Conservation (phyloP, 2,797 vertebrate genomes). For the Saxicola maurus region DNA sequence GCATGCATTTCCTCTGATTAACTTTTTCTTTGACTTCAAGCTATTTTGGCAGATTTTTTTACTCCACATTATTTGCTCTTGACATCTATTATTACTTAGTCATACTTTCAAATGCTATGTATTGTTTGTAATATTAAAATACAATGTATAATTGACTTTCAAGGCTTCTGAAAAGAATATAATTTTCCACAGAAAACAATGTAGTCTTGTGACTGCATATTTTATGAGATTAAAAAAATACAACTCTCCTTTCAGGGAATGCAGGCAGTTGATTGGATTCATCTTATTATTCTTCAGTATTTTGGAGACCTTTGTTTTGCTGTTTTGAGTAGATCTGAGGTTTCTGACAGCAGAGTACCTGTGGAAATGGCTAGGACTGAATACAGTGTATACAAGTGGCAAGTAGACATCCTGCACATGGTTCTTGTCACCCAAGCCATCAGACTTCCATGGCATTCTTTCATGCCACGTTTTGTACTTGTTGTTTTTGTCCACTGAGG, state of each 20-base stretch:
- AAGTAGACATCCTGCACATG: rapidly evolving
- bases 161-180: neutral
- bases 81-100: neutral
- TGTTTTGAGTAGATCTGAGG: neutral
- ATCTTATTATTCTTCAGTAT: neutral
- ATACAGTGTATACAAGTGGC: neutral
- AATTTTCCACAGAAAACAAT: neutral
- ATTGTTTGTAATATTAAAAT: neutral
- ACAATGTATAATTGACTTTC: neutral
- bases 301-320: neutral
- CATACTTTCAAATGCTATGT: neutral
- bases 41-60: neutral
- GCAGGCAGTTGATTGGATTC: neutral
- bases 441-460: neutral
- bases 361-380: neutral
- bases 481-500: neutral
- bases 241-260: neutral
- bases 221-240: neutral
- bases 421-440: neutral
- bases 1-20: neutral
- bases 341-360: neutral
- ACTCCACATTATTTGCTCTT: neutral
- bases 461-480: neutral
- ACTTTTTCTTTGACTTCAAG: neutral
- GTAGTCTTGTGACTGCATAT: neutral